Base-by-base conservation (phyloP, 1,140 invertebrate species). In the Venturia canescens region DNA sequence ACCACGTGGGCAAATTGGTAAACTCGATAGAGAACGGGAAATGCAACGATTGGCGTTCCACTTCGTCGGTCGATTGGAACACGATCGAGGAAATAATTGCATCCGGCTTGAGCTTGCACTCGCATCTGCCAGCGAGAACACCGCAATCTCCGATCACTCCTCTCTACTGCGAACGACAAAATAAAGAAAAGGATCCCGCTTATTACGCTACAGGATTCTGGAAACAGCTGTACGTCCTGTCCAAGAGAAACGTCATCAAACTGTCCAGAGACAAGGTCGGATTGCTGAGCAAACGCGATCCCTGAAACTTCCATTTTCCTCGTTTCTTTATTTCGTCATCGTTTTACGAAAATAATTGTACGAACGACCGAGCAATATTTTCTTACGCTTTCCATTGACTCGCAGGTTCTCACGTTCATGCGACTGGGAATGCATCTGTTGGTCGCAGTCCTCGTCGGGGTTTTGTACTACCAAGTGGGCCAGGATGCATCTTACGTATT, bases 391-490 rank as follows among this genome's bases (percentile, higher is more conserved):
- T 11, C 13, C 11, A 60, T 75, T 84, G 77, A 87, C 44, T 85
- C 63, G 88, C 87, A 95, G 94, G 94, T 95, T 26, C 88, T 97
- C 75, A 97, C 96, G 0, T 92, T 95, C n/a, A 94, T 96, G 82
- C 93, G 97, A 23, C 92, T 97, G 48, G 90, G 93, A 11, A 96
- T 97, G 69, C 97, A 98, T 86, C 89, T 96, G 13, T 78, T 92
- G 0, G 95, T 97, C 80, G 97, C 96, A 0, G 83, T 98, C 5
- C 92, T 98, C 26, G 95, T 97, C 79, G 97, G 97, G 3, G 91
- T 93, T 2, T 88, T 98, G 2, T 98, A 97, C 88, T 96, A 94
- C 88, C 94, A 95, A 83, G 96, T 98, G 83, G 97, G 97, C 23
- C 93, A 95, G 75, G 95, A 97, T 83, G 96, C 95, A 1, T 92